Base-by-base conservation (phyloP, 35 echinoderm and acorn worm species). In the Holothuria glaberrima region DNA sequence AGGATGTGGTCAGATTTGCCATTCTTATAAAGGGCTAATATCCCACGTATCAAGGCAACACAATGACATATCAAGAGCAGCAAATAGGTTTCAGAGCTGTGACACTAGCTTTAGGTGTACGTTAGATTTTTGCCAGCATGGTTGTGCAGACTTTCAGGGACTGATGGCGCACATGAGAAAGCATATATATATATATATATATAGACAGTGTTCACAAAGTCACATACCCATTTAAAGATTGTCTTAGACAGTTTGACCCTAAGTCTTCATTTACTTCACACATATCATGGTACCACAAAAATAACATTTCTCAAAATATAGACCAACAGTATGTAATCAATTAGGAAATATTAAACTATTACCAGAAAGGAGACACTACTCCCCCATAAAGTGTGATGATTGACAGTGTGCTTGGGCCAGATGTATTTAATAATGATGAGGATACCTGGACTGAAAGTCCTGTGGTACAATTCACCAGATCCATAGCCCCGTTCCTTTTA, bases 11-110 rank as follows among this genome's bases (percentile, higher is more conserved):
- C 68, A 71, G 27, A 32, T 30, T 30, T 27, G n/a, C 27, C 68
- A 71, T 71, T 30, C 28, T 30, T 71, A 71, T 24, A 72, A 72
- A 72, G 68, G 68, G 16, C 68, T 72, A 17, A 72, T 25, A 71
- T 31, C 68, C 0, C 12, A 32, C 22, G 4, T 72, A 31, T 72
- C 68, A n/a, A 6, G 29, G 30, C n/a, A 34, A 27, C 24, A 72
- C 35, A 32, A 12, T 6, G 27, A 32, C 22, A 1, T 72, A 13
- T 27, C 29, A 72, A 72, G 27, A 31, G 2, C 35, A 0, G 9
- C 22, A 72, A 25, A 30, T n/a, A n/a, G n/a, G 17, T 32, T 16
- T 6, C 35, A 72, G 16, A 27, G 29, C 27, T 31, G 68, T 72
- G 30, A n/a, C n/a, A 10, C n/a, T n/a, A 72, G 68, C 29, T 72